These are phyloP conservation scores for Dicyrtomina minuta DNA, from an alignment of 2,888 invertebrate species.

Conservation along the genomic window DNA sequence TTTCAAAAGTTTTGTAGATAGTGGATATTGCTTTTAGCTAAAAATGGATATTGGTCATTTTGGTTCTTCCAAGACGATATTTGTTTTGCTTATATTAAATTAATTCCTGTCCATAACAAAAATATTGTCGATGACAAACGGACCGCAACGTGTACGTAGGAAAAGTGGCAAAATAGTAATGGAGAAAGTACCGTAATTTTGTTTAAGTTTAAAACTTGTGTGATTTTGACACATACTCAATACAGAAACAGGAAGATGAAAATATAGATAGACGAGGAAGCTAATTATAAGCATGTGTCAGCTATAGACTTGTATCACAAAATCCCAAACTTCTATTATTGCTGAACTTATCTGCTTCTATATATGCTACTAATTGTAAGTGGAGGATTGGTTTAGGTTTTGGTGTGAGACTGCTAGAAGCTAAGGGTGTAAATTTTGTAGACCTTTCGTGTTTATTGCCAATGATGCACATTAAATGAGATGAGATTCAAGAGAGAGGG, in stretches of 20 bases:
- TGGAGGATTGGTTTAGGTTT: too few relatives aligned
- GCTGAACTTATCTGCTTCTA: neutral
- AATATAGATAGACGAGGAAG: slow-evolving; percentile 5
- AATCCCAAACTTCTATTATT: too few relatives aligned
- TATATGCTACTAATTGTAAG: too few relatives aligned
- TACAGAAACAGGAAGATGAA: neutral
- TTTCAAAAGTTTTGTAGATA: too few relatives aligned
- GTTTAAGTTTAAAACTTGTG: neutral
- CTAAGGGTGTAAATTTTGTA: neutral
- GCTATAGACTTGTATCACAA: neutral
- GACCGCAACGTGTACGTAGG: neutral
- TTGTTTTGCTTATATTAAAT: too few relatives aligned
- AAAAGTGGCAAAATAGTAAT: neutral
- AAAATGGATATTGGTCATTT: too few relatives aligned
- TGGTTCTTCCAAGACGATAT: too few relatives aligned
- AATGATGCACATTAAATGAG: slow-evolving; percentile 31
- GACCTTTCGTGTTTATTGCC: slow-evolving; percentile 29
- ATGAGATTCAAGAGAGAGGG: slow-evolving; percentile 18
- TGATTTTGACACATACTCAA: neutral
- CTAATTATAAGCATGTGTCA: slow-evolving; percentile 20
- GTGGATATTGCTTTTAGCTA: too few relatives aligned
- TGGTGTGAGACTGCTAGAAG: too few relatives aligned
- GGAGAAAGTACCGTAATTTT: too few relatives aligned
- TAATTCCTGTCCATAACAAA: too few relatives aligned
- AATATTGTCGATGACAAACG: neutral